Percentiles rank a stretch among this genome's conserved stretches.
phyloP scores from a whole-genome alignment of 2,797 vertebrate species.

The Capromys pilorides region DNA sequence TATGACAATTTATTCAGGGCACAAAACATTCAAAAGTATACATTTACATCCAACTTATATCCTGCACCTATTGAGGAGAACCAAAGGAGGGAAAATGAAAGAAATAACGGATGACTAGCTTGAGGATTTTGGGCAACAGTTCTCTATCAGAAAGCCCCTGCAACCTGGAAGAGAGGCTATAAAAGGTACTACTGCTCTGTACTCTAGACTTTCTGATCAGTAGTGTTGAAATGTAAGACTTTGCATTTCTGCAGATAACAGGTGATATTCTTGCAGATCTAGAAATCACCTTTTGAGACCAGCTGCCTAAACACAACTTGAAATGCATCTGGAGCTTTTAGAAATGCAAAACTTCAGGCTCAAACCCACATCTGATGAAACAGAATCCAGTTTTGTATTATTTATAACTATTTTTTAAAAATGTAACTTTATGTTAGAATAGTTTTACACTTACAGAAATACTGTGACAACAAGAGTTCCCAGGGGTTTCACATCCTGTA shows the following conservation, averaged over 20 bases:
- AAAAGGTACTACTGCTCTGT: not conserved
- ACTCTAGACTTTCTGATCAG: not conserved
- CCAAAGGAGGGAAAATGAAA: fast-evolving
- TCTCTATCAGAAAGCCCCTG: not conserved
- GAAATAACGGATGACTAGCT: not conserved
- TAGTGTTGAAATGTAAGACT: not conserved
- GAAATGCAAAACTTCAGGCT: not conserved
- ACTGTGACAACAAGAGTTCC: not conserved
- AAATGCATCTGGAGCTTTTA: not conserved
- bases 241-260: not conserved
- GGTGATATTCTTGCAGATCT: not conserved
- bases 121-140: not conserved
- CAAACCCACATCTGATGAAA: too few species aligned
- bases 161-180: fast-evolving
- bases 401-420: not conserved
- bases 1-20: not conserved
- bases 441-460: not conserved
- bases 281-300: not conserved
- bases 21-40: not conserved
- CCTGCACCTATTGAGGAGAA: not conserved
- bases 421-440: not conserved
- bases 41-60: not conserved
- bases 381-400: not conserved
- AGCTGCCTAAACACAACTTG: fast-evolving
- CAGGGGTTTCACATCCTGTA: not conserved